A percentile compares a stretch with the other conserved stretches of the same genome.
These are phyloP conservation scores for Neogale vison DNA, from an alignment of 2,113 vertebrate genomes.

Conservation along the genomic window DNA sequence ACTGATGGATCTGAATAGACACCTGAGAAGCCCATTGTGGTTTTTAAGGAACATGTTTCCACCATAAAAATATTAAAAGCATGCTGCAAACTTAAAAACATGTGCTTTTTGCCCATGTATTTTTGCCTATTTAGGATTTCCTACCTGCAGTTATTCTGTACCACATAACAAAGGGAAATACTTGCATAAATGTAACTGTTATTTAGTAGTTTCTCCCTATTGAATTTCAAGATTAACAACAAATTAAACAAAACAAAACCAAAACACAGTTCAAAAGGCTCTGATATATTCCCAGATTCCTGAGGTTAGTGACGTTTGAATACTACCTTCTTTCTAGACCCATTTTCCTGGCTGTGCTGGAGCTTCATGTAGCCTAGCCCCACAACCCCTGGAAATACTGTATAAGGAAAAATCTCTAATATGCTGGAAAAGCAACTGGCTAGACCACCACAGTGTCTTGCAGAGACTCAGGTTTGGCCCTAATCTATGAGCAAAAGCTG, in stretches of 20 bases:
- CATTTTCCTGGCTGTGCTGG: not conserved
- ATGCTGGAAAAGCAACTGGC: not conserved
- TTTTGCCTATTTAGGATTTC: slow-evolving; percentile 41
- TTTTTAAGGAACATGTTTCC: slow-evolving; percentile 46
- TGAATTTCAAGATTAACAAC: slow-evolving; percentile 52
- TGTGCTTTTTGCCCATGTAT: not conserved
- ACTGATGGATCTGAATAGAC: not conserved
- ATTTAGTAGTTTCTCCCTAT: slow-evolving; percentile 48
- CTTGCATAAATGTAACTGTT: slow-evolving; percentile 25
- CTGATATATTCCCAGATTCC: slow-evolving; percentile 41
- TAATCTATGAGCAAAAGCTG: slow-evolving; percentile 44
- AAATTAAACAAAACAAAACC: not conserved
- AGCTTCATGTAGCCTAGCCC: not conserved
- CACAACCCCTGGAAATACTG: not conserved
- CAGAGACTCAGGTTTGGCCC: not conserved
- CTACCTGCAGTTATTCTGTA: slow-evolving; percentile 46
- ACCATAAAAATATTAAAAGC: slow-evolving; percentile 38
- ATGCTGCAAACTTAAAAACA: slow-evolving; percentile 42
- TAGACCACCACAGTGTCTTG: slow-evolving; percentile 22
- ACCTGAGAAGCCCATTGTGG: slow-evolving; percentile 45
- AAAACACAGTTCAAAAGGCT: not conserved
- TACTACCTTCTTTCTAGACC: slow-evolving; percentile 40
- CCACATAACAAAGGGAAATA: slow-evolving; percentile 37
- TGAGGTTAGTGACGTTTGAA: not conserved
- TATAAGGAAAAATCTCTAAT: slow-evolving; percentile 16